A percentile compares a stretch with the other conserved stretches of the same genome.
Conservation (phyloP, 2,113 vertebrate genomes). For the Tonatia bakeri region DNA sequence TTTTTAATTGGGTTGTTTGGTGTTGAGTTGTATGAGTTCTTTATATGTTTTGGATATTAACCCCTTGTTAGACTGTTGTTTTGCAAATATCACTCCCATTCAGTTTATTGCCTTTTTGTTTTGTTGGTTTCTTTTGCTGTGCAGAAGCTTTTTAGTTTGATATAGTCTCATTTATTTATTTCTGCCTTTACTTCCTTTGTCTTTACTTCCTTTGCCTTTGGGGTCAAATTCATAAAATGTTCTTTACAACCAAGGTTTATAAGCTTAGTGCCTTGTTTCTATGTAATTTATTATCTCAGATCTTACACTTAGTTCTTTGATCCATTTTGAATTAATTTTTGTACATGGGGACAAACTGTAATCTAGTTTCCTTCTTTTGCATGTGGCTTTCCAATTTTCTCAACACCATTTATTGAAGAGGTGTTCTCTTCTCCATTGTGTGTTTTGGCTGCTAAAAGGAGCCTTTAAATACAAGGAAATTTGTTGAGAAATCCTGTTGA, state of each 20-base stretch:
- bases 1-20: neutral
- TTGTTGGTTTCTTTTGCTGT: neutral
- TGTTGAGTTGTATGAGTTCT: neutral
- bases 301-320: neutral
- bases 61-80: neutral
- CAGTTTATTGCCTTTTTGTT: neutral
- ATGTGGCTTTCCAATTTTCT: neutral
- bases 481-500: conserved; percentile 6
- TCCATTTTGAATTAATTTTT: neutral
- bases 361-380: neutral
- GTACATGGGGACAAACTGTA: neutral
- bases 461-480: neutral
- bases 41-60: neutral
- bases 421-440: neutral
- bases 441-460: neutral
- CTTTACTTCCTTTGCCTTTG: neutral
- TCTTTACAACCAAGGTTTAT: neutral
- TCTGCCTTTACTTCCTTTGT: neutral
- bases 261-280: neutral
- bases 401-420: neutral
- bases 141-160: neutral
- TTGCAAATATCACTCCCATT: neutral
- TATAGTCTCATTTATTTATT: neutral
- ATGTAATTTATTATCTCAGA: neutral
- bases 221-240: neutral